Evolutionary conservation across 2,797 vertebrate species (phyloP), one percentile per base, ranked within the genome.

Genomic region (Dendrocincla tyrannina): DNA sequence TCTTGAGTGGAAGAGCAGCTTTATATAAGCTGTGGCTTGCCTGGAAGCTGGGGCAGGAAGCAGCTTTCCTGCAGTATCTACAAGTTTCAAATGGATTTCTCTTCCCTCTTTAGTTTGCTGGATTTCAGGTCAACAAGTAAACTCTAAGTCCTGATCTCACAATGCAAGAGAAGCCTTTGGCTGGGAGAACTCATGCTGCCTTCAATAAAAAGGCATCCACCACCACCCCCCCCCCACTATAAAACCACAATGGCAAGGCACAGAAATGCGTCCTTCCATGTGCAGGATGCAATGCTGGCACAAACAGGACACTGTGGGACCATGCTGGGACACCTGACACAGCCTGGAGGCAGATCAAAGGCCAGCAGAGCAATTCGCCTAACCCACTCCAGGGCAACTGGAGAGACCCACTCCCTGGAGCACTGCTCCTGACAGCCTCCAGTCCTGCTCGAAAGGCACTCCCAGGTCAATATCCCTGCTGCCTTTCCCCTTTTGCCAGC

Each of bases 21-120:
- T 95, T 89, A 92, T 78, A 79, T 95, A 95, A 93, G 88, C 89
- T 89, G 41, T 60, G 92, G 72, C 91, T 86, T 91, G 95, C 91
- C 88, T 95, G 72, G 93, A 93, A 96, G 92, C 88, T 0, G 7
- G 53, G 55, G 66, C 55, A 84, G 76, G 89, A 91, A 96, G 93
- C 91, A 89, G 96, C 88, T 95, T 95, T 95, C 86, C 49, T 70
- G 67, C 3, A 4, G 12, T 88, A 94, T 44, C 89, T 90, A 62
- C 77, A 79, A 64, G 85, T 90, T 94, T 82, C 67, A 85, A 79
- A 90, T 50, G 85, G 44, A 67, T 95, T 93, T 75, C 42, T 91
- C 79, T 62, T 53, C 49, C 20, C 14, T 85, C 64, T 88, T 88
- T 66, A 76, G 72, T 86, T 87, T 77, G 80, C 67, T 64, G 85